These are phyloP conservation scores for Limnephilus lunatus DNA, from an alignment of 2,888 invertebrate species.

Conservation along the genomic window DNA sequence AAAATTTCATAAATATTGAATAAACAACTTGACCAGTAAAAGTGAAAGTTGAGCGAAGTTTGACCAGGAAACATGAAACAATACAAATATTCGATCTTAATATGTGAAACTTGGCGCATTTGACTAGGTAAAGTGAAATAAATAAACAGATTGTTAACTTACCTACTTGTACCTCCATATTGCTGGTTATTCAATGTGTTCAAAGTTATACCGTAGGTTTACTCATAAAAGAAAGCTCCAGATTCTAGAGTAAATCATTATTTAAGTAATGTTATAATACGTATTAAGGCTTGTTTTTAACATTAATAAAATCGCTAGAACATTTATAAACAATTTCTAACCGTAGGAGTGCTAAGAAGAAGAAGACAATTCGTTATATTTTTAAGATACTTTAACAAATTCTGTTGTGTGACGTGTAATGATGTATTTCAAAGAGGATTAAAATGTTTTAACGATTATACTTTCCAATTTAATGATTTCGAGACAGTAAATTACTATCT, in stretches of 20 bases:
- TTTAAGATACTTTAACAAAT: neutral
- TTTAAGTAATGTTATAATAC: conserved; percentile 20
- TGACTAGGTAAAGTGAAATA: neutral
- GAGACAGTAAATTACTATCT: neutral
- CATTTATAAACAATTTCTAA: conserved; percentile 22
- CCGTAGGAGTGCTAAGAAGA: neutral
- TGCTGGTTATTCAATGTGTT: conserved; percentile 8
- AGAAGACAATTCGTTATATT: conserved; percentile 2
- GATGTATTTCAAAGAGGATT: neutral
- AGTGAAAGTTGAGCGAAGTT: neutral
- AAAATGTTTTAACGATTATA: neutral
- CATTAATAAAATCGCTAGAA: conserved; percentile 5
- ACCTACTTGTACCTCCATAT: conserved; percentile 16
- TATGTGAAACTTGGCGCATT: neutral
- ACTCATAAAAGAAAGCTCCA: neutral
- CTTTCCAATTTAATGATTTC: neutral
- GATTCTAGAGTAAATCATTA: conserved; percentile 2
- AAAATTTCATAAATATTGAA: neutral
- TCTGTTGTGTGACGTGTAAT: neutral
- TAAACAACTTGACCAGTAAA: neutral
- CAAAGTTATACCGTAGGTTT: conserved; percentile 5
- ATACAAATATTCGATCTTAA: neutral
- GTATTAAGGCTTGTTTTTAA: conserved; percentile 35
- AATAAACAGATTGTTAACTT: neutral
- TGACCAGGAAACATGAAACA: neutral